A percentile compares a stretch with the other conserved stretches of the same genome.
phyloP scores from a whole-genome alignment of 2,888 invertebrate genomes.

The Scrobipalpa atriplicella region DNA sequence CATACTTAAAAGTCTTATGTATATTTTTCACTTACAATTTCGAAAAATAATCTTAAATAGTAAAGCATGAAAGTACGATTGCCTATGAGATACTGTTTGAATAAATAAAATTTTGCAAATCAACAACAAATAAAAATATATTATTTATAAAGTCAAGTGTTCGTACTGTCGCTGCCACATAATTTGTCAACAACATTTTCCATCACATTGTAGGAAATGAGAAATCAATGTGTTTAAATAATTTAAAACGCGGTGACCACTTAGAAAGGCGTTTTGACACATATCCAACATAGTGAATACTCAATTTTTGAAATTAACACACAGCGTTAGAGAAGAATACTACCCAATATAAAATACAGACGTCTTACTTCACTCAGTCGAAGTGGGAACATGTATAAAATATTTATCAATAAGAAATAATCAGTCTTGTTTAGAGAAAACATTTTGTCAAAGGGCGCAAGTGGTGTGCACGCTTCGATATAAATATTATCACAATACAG shows the following conservation, averaged over 20 bases:
- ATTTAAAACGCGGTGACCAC: slow-evolving; percentile 75
- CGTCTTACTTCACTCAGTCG: slow-evolving; percentile 81
- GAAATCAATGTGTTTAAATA: slow-evolving; percentile 65
- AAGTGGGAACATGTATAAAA: slow-evolving; percentile 81
- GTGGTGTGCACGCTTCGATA: slow-evolving; percentile 65
- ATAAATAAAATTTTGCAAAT: slow-evolving; percentile 81
- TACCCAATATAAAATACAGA: slow-evolving; percentile 79
- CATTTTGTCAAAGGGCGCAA: slow-evolving; percentile 72
- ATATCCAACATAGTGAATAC: slow-evolving; percentile 82
- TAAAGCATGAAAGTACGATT: slow-evolving; percentile 72
- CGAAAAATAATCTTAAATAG: slow-evolving; percentile 71
- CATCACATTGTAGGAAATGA: slow-evolving; percentile 74
- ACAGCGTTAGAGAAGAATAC: slow-evolving; percentile 69
- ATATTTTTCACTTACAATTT: slow-evolving; percentile 79
- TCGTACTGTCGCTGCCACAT: slow-evolving; percentile 77
- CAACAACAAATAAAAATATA: slow-evolving; percentile 75
- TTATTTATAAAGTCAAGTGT: slow-evolving; percentile 60
- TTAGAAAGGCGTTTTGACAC: slow-evolving; percentile 81
- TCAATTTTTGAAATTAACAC: slow-evolving; percentile 68
- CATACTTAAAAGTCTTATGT: slow-evolving; percentile 82
- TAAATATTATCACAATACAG: slow-evolving; percentile 79
- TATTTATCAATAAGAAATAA: slow-evolving; percentile 83
- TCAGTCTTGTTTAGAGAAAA: slow-evolving; percentile 84
- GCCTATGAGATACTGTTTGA: slow-evolving; percentile 72
- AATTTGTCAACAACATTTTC: slow-evolving; percentile 80